These are phyloP conservation scores for Dicyrtoma fusca DNA, from an alignment of 2,888 invertebrate species.

Conservation along the genomic window DNA sequence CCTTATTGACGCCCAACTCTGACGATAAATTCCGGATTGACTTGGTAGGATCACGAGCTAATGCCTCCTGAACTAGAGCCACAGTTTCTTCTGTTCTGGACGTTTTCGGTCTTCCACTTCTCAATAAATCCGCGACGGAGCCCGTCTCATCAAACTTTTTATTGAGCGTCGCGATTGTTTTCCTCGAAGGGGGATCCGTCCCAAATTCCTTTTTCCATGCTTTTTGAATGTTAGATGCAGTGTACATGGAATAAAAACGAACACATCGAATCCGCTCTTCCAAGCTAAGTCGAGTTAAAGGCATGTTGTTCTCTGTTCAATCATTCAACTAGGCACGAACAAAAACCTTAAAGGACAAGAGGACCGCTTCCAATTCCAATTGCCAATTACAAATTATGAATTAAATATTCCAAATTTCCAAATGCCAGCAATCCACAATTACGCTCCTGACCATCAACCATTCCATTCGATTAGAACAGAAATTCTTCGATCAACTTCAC, in stretches of 20 bases:
- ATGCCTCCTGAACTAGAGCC: conserved; percentile 46
- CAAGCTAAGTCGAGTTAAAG: conserved; percentile 31
- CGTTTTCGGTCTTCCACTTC: conserved; percentile 51
- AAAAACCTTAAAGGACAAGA: no score
- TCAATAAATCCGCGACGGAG: conserved; percentile 47
- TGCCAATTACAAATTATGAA: no score
- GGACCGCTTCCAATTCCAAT: no score
- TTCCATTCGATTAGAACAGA: no score
- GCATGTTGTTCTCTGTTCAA: conserved; percentile 9
- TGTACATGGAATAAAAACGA: conserved; percentile 47
- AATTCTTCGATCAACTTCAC: no score
- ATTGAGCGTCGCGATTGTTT: conserved; percentile 49
- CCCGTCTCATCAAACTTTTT: conserved; percentile 55
- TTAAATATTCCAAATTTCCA: no score
- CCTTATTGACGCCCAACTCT: conserved; percentile 51
- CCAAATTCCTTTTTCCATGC: conserved; percentile 49
- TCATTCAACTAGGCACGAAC: no score
- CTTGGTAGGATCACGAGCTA: conserved; percentile 50
- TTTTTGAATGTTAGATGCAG: conserved; percentile 44
- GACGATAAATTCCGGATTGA: conserved; percentile 46
- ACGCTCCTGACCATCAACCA: no score
- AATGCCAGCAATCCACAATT: no score
- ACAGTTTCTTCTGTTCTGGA: conserved; percentile 47
- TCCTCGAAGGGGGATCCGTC: conserved; percentile 50
- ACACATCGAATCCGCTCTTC: conserved; percentile 46